These are phyloP conservation scores for Ochotona princeps DNA, from an alignment of 2,113 vertebrate species.

Conservation along the genomic window DNA sequence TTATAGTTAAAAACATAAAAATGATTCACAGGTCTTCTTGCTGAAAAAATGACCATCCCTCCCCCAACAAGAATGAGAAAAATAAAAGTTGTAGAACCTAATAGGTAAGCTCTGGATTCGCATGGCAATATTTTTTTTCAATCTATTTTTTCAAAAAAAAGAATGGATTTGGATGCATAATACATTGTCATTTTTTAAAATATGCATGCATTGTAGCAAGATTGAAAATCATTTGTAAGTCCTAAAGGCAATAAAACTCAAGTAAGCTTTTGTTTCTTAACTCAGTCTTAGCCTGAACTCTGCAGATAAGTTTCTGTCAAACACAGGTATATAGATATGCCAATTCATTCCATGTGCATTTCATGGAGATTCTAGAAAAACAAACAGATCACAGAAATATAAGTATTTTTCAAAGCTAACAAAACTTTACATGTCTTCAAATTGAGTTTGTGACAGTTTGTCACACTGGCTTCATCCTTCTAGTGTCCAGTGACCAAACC, in stretches of 20 bases:
- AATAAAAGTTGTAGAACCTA: neutral
- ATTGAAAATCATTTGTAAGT: neutral
- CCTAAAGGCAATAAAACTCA: constrained; percentile 20
- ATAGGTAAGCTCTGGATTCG: neutral
- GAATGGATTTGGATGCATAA: neutral
- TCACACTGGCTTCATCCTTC: neutral
- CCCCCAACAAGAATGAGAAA: neutral
- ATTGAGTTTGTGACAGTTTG: neutral
- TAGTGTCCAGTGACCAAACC: neutral
- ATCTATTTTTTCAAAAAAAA: neutral
- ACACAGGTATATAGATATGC: neutral
- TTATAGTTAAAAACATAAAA: neutral
- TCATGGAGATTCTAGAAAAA: constrained; percentile 52
- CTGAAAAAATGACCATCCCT: neutral
- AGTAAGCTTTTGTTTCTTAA: neutral
- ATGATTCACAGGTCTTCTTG: neutral
- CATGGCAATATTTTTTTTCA: constrained; percentile 3
- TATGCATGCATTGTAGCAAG: neutral
- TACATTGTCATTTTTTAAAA: constrained; percentile 32
- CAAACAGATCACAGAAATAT: constrained; percentile 56
- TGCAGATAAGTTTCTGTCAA: neutral
- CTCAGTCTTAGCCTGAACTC: neutral
- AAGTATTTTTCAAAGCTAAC: neutral
- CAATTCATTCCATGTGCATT: neutral
- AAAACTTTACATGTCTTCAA: neutral